phyloP scores from a whole-genome alignment of 2,797 vertebrate genomes.

The Perodicticus potto region DNA sequence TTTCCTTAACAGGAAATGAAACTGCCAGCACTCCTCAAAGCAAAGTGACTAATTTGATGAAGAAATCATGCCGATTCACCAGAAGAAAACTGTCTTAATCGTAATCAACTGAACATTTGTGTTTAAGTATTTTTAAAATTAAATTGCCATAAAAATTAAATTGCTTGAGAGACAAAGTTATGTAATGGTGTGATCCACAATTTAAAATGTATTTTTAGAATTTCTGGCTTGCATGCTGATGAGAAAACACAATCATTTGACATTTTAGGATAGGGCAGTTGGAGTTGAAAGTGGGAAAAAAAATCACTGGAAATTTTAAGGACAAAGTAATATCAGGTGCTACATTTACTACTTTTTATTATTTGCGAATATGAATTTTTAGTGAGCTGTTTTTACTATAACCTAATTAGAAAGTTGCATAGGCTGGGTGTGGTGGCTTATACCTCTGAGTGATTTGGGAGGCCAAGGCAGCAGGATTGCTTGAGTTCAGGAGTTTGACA shows the following conservation, averaged over 20 bases:
- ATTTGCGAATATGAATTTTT: slow-evolving; percentile 9
- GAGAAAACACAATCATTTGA: slow-evolving; percentile 39
- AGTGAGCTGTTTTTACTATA: slow-evolving; percentile 38
- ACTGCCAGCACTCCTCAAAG: slow-evolving; percentile 54
- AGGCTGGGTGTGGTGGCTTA: not conserved
- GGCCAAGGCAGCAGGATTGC: not conserved
- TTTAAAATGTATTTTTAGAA: slow-evolving; percentile 64
- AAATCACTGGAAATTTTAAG: slow-evolving; percentile 38
- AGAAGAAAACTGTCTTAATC: slow-evolving; percentile 48
- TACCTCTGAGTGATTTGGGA: not conserved
- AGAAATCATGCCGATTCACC: slow-evolving; percentile 71
- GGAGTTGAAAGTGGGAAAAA: slow-evolving; percentile 29
- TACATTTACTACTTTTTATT: slow-evolving; percentile 22
- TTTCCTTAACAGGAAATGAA: slow-evolving; percentile 73
- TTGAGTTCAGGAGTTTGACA: not conserved
- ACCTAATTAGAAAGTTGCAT: slow-evolving; percentile 2
- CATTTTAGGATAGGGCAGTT: not conserved
- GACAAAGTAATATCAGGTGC: not conserved
- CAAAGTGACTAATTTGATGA: slow-evolving; percentile 57
- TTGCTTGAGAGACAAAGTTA: slow-evolving; percentile 51
- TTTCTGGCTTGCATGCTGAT: slow-evolving; percentile 47
- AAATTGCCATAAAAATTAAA: slow-evolving; percentile 46
- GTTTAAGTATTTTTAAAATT: slow-evolving; percentile 56
- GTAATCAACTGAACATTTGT: slow-evolving; percentile 62
- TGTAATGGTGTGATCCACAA: not conserved